Base-by-base conservation (phyloP, 2,113 vertebrate species). In the Aptenodytes patagonicus region DNA sequence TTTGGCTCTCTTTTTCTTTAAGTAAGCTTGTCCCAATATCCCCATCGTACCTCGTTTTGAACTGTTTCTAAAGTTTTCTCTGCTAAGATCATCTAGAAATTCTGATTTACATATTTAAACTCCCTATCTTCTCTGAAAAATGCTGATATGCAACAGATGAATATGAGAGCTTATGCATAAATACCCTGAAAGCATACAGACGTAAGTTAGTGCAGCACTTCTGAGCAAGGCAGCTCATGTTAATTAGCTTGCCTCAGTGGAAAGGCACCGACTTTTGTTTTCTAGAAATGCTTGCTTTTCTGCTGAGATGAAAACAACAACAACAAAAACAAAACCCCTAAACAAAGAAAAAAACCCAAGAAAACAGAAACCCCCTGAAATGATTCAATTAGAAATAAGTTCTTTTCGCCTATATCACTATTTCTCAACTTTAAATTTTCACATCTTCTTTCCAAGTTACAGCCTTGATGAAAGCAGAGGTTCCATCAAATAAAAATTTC, bases 181-280 rank as follows among this genome's bases (percentile, higher is more conserved):
- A 58, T 57, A 61, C 34, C 25, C n/a, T 61, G 44, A 52, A 87
- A 87, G 6, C 6, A 40, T 6, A n/a, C 15, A 64, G 66, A 62
- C 1, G 0, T 13, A 55, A 31, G 1, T 31, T 72, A 18, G 25
- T 17, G 13, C 17, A 85, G n/a, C 13, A 31, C 1, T 10, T 60
- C 36, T 75, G 55, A 81, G 7, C 13, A 68, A 68, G 13, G 32
- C 36, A 47, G 20, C 21, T 89, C 31, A 18, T 20, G 32, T 29
- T 65, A 60, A 49, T 52, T 51, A 15, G 4, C 13, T 89, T 28
- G 47, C 9, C 24, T 86, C n/a, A 18, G 15, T 38, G 25, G 57
- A 49, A 82, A 82, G 49, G 40, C 62, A 34, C 3, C 19, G 32
- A 31, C 17, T 78, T 85, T 70, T 55, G 13, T 65, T 61, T 71